phyloP scores from a whole-genome alignment of 2,888 invertebrate genomes.

The Apamea monoglypha region DNA sequence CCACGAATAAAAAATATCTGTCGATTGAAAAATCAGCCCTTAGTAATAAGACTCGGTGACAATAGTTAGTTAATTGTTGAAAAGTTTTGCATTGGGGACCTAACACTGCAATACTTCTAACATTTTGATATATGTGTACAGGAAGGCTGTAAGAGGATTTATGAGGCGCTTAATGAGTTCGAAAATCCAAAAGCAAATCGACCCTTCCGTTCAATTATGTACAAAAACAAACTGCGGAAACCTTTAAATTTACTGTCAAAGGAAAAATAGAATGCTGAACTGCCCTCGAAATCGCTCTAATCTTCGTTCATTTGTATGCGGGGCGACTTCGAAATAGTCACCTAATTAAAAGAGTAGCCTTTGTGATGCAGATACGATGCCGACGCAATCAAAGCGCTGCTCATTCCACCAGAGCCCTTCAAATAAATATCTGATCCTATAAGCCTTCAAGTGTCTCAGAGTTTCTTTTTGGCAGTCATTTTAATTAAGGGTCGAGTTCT shows the following conservation, averaged over 20 bases:
- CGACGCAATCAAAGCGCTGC: slow-evolving; percentile 78
- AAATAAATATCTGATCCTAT: slow-evolving; percentile 78
- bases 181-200: slow-evolving; percentile 59
- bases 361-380: slow-evolving; percentile 84
- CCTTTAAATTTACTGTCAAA: slow-evolving; percentile 74
- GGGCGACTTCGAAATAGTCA: slow-evolving; percentile 80
- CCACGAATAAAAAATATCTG: too few relatives aligned
- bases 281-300: slow-evolving; percentile 74
- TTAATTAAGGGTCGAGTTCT: slow-evolving; percentile 71
- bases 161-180: slow-evolving; percentile 42
- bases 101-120: background rate
- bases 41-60: background rate
- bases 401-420: slow-evolving; percentile 75
- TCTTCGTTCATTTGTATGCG: slow-evolving; percentile 84
- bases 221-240: slow-evolving; percentile 72
- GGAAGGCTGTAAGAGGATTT: slow-evolving; percentile 8
- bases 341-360: slow-evolving; percentile 86
- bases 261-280: slow-evolving; percentile 75
- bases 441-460: slow-evolving; percentile 66
- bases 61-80: background rate
- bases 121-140: background rate
- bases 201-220: slow-evolving; percentile 71
- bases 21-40: too few relatives aligned
- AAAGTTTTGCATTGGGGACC: background rate
- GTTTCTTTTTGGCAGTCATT: slow-evolving; percentile 68